These are phyloP conservation scores for Jordanella pulchra DNA, from an alignment of 2,797 vertebrate species.

Conservation along the genomic window DNA sequence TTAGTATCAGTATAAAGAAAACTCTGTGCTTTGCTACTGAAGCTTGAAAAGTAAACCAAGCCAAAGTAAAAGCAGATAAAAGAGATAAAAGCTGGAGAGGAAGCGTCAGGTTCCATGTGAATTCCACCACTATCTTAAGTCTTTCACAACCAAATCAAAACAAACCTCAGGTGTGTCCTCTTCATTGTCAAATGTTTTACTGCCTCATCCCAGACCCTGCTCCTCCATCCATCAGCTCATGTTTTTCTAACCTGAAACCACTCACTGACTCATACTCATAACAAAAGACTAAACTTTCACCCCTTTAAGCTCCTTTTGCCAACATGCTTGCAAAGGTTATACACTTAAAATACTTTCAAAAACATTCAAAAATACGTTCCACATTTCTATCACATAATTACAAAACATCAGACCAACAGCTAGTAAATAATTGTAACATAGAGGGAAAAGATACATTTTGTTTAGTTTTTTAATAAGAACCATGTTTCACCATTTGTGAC, in stretches of 20 bases:
- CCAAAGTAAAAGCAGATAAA: constrained; percentile 12
- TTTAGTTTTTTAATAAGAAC: no score
- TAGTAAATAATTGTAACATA: no score
- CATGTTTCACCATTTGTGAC: not conserved
- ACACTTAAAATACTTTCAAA: not conserved
- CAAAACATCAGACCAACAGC: not conserved
- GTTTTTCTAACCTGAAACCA: constrained; percentile 54
- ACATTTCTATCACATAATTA: constrained; percentile 4
- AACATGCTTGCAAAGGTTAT: constrained; percentile 10
- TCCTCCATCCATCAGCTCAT: constrained; percentile 53
- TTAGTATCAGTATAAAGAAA: constrained; percentile 50
- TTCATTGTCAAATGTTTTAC: constrained; percentile 55
- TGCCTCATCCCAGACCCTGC: constrained; percentile 17
- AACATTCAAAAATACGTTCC: not conserved
- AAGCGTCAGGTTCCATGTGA: constrained; percentile 64
- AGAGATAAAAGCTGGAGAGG: constrained; percentile 13
- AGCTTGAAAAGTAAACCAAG: constrained; percentile 65
- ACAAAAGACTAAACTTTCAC: constrained; percentile 20
- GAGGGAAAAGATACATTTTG: no score
- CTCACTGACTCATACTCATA: constrained; percentile 11
- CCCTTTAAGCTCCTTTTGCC: constrained; percentile 3
- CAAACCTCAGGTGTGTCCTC: constrained; percentile 53
- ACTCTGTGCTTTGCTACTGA: constrained; percentile 66
- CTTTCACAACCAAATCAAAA: constrained; percentile 73
- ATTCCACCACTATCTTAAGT: constrained; percentile 56